Evolutionary conservation across 2,888 invertebrate genomes (phyloP).

Genomic region (Drosophila ezoana): DNA sequence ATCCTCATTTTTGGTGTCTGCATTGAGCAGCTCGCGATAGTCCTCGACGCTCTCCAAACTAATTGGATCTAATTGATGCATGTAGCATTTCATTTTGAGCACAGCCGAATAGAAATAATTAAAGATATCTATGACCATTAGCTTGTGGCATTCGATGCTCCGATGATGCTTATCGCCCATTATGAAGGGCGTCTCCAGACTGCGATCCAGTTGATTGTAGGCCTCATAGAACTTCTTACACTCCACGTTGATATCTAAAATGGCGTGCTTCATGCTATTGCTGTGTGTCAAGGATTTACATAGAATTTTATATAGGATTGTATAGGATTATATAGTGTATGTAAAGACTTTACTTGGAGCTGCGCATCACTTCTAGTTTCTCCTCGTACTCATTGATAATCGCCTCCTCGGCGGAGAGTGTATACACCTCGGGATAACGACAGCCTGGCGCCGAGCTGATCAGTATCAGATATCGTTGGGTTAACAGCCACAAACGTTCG

Average conservation of each 20-base stretch:
- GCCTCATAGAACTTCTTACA: slow-evolving; percentile 63
- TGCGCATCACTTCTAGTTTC: slow-evolving; percentile 63
- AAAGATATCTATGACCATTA: slow-evolving; percentile 74
- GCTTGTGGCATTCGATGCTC: slow-evolving; percentile 68
- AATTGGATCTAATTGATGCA: slow-evolving; percentile 77
- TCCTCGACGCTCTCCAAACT: slow-evolving; percentile 71
- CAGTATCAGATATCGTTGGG: slow-evolving; percentile 78
- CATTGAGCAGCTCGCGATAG: slow-evolving; percentile 65
- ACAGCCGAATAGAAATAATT: slow-evolving; percentile 72
- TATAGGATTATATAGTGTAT: no score
- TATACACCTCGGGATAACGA: slow-evolving; percentile 75
- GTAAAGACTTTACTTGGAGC: slow-evolving; percentile 67
- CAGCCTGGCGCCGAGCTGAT: slow-evolving; percentile 72
- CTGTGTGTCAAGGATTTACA: slow-evolving; percentile 11
- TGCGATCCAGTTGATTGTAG: slow-evolving; percentile 66
- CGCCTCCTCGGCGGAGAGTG: slow-evolving; percentile 73
- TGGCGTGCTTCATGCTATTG: slow-evolving; percentile 52
- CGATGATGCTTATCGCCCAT: slow-evolving; percentile 75
- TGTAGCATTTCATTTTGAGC: slow-evolving; percentile 69
- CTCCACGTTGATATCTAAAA: slow-evolving; percentile 47
- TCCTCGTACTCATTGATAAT: slow-evolving; percentile 78
- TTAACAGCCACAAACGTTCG: slow-evolving; percentile 77
- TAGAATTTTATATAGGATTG: neutral
- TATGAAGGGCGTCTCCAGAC: slow-evolving; percentile 67
- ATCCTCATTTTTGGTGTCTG: slow-evolving; percentile 60